phyloP scores from a whole-genome alignment of 2,113 vertebrate species.

The Amphiprion percula region DNA sequence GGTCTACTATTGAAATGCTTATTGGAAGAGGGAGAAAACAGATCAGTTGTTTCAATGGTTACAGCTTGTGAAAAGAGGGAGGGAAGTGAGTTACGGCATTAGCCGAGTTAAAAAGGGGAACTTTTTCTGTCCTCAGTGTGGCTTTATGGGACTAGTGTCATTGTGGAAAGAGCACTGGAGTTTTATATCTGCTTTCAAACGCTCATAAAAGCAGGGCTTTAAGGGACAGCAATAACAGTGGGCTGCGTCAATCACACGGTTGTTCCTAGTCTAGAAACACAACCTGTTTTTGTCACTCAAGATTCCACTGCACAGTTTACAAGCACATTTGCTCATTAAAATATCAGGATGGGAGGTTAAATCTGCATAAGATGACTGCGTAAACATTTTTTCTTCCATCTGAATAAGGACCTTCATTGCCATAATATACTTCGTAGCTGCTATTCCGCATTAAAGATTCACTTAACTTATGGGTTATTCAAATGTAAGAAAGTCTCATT shows the following conservation, averaged over 20 bases:
- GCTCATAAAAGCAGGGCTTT: conserved; percentile 3
- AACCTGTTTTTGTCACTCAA: not conserved
- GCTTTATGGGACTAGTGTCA: conserved; percentile 7
- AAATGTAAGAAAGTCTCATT: too few species aligned
- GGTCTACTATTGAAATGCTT: conserved; percentile 5
- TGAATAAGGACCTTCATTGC: too few species aligned
- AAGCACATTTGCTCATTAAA: not conserved
- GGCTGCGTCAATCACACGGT: conserved; percentile 1
- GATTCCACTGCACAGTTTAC: not conserved
- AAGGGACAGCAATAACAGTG: not conserved
- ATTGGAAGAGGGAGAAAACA: conserved; percentile 23
- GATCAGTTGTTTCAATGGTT: conserved; percentile 15
- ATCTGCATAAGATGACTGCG: too few species aligned
- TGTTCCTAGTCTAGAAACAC: not conserved
- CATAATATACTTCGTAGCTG: too few species aligned
- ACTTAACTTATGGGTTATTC: too few species aligned
- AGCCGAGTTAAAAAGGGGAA: not conserved
- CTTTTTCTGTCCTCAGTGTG: not conserved
- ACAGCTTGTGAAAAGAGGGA: not conserved
- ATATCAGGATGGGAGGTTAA: not conserved
- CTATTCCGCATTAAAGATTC: too few species aligned
- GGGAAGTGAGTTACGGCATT: not conserved
- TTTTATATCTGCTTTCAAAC: conserved; percentile 29
- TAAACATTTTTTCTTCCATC: too few species aligned
- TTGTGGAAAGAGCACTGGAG: conserved; percentile 2